phyloP scores from a whole-genome alignment of 2,888 invertebrate genomes.

The Leptarthrus brevirostris region DNA sequence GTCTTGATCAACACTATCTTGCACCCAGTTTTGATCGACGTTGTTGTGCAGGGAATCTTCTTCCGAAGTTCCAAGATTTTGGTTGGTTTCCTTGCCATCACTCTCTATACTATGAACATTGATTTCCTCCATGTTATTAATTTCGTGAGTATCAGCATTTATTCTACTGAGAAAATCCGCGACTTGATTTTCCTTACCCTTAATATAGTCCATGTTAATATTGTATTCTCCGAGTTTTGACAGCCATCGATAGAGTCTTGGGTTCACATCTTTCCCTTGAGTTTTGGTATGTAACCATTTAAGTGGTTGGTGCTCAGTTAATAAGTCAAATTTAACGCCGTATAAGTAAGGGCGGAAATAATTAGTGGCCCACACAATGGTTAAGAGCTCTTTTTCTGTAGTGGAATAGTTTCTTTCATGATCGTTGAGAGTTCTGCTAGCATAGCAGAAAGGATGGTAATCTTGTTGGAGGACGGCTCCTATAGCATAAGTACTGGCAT shows the following conservation, averaged over 20 bases:
- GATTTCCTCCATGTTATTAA: no score
- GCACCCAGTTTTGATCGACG: background rate
- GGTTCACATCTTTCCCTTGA: slow-evolving; percentile 5
- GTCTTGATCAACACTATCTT: background rate
- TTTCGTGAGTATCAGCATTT: slow-evolving; percentile 12
- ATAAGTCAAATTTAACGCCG: background rate
- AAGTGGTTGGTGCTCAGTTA: no score
- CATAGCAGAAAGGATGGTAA: no score
- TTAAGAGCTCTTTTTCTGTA: no score
- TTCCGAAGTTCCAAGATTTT: background rate
- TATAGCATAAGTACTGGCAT: no score
- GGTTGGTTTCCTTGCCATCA: background rate
- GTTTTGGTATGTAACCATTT: background rate
- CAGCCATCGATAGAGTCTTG: slow-evolving; percentile 4
- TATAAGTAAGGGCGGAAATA: no score
- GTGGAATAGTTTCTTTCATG: no score
- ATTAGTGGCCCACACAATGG: no score
- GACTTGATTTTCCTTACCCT: slow-evolving; percentile 31
- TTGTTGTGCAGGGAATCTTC: background rate
- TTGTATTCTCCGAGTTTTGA: slow-evolving; percentile 38
- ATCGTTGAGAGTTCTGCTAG: no score
- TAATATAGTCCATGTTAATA: slow-evolving; percentile 39
- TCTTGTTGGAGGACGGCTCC: no score
- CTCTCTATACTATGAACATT: no score
- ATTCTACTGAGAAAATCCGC: no score